A percentile compares a stretch with the other conserved stretches of the same genome.
Conservation (phyloP, 2,888 invertebrate species). For the Pediacus dermestoides region DNA sequence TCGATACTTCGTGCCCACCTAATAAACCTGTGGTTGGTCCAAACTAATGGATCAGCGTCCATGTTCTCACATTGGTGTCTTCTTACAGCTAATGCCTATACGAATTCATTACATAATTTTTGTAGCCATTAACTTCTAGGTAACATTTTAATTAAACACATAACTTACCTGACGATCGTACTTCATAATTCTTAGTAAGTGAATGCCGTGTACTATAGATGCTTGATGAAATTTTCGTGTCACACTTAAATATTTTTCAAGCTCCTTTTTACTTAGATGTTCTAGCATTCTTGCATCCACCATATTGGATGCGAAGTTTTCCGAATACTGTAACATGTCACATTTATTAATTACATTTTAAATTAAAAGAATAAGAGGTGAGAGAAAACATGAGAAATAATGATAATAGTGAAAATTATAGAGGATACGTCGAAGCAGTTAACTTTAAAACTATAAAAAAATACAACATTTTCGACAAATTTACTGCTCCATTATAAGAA, state of each 20-base stretch:
- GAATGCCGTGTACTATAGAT: conserved; percentile 90
- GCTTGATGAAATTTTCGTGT: conserved; percentile 93
- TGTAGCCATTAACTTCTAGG: not conserved
- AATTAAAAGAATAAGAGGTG: no score
- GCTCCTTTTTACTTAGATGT: conserved; percentile 87
- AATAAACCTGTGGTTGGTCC: conserved; percentile 93
- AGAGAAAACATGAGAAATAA: no score
- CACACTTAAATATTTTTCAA: conserved; percentile 89
- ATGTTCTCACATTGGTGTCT: conserved; percentile 84
- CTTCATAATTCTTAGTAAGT: conserved; percentile 85
- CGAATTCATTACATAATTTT: conserved; percentile 1
- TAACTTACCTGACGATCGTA: conserved; percentile 78
- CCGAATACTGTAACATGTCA: conserved; percentile 72
- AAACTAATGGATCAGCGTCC: conserved; percentile 88
- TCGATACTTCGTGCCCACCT: conserved; percentile 93
- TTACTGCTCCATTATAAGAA: no score
- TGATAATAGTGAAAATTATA: no score
- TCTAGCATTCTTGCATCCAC: conserved; percentile 93
- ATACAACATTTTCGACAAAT: not conserved
- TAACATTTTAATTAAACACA: not conserved
- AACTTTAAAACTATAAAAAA: no score
- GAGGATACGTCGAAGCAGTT: no score
- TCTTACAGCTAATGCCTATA: conserved; percentile 78
- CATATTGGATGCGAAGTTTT: conserved; percentile 82
- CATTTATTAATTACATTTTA: no score